Conservation (phyloP, 2,888 invertebrate genomes). For the Pharmacophagus antenor region DNA sequence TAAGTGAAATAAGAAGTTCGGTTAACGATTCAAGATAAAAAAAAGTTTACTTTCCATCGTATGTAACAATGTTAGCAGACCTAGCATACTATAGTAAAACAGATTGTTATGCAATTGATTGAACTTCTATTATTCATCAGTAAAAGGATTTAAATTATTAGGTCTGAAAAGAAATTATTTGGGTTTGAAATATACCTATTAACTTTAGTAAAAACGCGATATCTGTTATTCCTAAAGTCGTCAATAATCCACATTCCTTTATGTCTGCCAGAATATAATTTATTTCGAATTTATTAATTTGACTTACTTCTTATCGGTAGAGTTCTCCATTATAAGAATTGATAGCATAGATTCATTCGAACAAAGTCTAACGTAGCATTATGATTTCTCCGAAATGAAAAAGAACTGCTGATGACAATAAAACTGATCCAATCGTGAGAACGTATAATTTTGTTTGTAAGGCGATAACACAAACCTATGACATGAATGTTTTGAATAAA, state of each 20-base stretch:
- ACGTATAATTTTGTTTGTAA: slow-evolving; percentile 2
- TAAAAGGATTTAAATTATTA: too few relatives aligned
- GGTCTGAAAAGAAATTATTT: background rate
- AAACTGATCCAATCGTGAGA: slow-evolving; percentile 16
- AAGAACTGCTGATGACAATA: slow-evolving; percentile 14
- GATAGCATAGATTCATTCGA: slow-evolving; percentile 22
- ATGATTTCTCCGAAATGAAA: slow-evolving; percentile 23
- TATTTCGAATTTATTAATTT: slow-evolving; percentile 8
- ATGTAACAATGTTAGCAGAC: too few relatives aligned
- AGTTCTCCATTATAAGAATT: slow-evolving; percentile 8
- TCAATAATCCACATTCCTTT: slow-evolving; percentile 16
- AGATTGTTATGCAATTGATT: too few relatives aligned
- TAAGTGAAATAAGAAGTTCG: too few relatives aligned
- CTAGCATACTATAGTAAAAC: too few relatives aligned
- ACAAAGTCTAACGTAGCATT: slow-evolving; percentile 24
- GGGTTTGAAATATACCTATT: background rate
- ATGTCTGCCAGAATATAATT: slow-evolving; percentile 17
- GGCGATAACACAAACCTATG: slow-evolving; percentile 5
- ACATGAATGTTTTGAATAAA: slow-evolving; percentile 7
- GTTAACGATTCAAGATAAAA: too few relatives aligned
- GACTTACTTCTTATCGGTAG: background rate
- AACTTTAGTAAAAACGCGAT: background rate
- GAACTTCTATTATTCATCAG: too few relatives aligned
- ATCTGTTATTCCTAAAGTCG: slow-evolving; percentile 2
- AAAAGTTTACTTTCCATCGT: too few relatives aligned